A percentile compares a stretch with the other conserved stretches of the same genome.
Conservation (phyloP, 2,113 vertebrate genomes). For the Edolisoma coerulescens region DNA sequence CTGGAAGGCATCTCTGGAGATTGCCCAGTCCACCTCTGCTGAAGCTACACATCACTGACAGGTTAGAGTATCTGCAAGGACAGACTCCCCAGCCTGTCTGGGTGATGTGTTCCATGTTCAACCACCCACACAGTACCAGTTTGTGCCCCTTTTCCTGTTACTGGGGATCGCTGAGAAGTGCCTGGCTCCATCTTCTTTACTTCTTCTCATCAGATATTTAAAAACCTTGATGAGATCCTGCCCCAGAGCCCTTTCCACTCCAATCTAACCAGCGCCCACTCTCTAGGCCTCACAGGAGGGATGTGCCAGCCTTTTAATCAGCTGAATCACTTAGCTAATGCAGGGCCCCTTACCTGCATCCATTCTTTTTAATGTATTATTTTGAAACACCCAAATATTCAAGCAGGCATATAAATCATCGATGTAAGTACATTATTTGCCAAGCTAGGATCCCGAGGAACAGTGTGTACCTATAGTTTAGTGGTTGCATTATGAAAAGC, state of each 20-base stretch:
- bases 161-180: neutral
- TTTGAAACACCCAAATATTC: neutral
- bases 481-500: neutral
- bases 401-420: neutral
- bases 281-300: neutral
- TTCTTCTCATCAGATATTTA: neutral
- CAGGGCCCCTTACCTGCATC: neutral
- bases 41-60: neutral
- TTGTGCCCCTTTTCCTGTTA: neutral
- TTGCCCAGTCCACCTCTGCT: neutral
- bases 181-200: neutral
- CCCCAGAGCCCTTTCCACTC: neutral
- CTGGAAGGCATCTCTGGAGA: neutral
- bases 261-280: neutral
- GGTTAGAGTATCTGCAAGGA: neutral
- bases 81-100: neutral
- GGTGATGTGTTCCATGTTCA: neutral
- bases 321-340: neutral
- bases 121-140: neutral
- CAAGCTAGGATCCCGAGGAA: neutral
- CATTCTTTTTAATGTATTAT: neutral
- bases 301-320: neutral
- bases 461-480: neutral
- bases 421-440: neutral
- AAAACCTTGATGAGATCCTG: neutral